phyloP scores from a whole-genome alignment of 37 sponge, comb jelly and placozoan genomes.

The Cladorhizidae sp. region DNA sequence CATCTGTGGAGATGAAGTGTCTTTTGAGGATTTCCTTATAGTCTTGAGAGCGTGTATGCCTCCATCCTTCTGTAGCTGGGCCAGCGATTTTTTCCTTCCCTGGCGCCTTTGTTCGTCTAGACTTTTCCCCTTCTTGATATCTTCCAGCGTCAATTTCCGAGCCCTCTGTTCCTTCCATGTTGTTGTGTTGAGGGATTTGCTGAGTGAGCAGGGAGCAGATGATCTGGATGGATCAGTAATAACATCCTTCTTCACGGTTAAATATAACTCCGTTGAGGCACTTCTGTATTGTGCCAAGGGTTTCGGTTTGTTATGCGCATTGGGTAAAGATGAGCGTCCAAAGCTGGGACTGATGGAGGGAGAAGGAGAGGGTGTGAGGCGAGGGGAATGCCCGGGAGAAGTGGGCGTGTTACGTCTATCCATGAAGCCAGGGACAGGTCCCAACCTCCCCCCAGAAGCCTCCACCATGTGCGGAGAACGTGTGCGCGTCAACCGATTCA shows the following conservation, averaged over 20 bases:
- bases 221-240: constrained; percentile 2
- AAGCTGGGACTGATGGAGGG: no score
- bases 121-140: constrained; percentile 2
- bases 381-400: no score
- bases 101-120: background rate
- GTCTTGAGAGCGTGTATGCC: no score
- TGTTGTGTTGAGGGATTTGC: background rate
- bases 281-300: background rate
- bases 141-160: background rate
- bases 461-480: constrained; percentile 1
- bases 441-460: background rate
- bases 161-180: background rate
- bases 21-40: background rate
- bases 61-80: constrained; percentile 2
- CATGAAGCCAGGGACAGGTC: no score
- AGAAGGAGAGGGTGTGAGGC: no score
- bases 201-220: constrained; percentile 14
- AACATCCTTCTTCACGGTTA: background rate
- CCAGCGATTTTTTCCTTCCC: background rate
- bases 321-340: no score
- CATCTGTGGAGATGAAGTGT: background rate
- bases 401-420: no score
- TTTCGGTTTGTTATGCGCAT: background rate
- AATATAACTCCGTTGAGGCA: background rate
- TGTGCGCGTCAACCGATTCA: background rate